A percentile compares a stretch with the other conserved stretches of the same genome.
phyloP scores from a whole-genome alignment of 2,113 vertebrate genomes.

The Gasterosteus aculeatus region DNA sequence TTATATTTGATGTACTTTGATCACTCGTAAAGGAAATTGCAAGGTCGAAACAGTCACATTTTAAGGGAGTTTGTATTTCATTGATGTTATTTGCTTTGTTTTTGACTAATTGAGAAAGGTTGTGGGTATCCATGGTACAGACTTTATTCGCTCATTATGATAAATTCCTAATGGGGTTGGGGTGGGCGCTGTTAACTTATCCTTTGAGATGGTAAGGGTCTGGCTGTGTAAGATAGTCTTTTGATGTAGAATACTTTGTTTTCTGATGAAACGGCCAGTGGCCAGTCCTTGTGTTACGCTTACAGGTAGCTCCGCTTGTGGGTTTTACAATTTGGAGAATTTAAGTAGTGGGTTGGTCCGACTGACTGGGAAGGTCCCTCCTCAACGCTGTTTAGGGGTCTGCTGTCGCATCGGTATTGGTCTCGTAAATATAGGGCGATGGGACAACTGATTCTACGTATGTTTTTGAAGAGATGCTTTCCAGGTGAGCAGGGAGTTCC shows the following conservation, averaged over 20 bases:
- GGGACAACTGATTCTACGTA: slow-evolving; percentile 18
- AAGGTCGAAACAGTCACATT: slow-evolving; percentile 46
- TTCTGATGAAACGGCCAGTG: slow-evolving; percentile 14
- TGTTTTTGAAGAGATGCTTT: slow-evolving; percentile 28
- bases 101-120: slow-evolving; percentile 32
- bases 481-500: slow-evolving; percentile 28
- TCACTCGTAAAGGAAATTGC: slow-evolving; percentile 49
- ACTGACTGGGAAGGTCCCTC: slow-evolving; percentile 17
- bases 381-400: slow-evolving; percentile 25
- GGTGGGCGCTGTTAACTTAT: slow-evolving; percentile 16
- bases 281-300: slow-evolving; percentile 19
- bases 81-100: slow-evolving; percentile 36
- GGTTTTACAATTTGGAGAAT: slow-evolving; percentile 12
- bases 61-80: slow-evolving; percentile 55
- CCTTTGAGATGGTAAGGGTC: neutral
- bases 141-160: slow-evolving; percentile 35
- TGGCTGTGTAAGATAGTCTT: slow-evolving; percentile 31
- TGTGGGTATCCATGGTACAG: slow-evolving; percentile 26
- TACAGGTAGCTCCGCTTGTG: slow-evolving; percentile 28
- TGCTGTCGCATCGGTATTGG: slow-evolving; percentile 37
- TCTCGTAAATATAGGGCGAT: neutral
- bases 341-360: neutral
- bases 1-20: slow-evolving; percentile 53
- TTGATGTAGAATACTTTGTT: slow-evolving; percentile 10
- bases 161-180: slow-evolving; percentile 14